Evolutionary conservation across 2,797 vertebrate species (phyloP).

Genomic region (Acipenser ruthenus): DNA sequence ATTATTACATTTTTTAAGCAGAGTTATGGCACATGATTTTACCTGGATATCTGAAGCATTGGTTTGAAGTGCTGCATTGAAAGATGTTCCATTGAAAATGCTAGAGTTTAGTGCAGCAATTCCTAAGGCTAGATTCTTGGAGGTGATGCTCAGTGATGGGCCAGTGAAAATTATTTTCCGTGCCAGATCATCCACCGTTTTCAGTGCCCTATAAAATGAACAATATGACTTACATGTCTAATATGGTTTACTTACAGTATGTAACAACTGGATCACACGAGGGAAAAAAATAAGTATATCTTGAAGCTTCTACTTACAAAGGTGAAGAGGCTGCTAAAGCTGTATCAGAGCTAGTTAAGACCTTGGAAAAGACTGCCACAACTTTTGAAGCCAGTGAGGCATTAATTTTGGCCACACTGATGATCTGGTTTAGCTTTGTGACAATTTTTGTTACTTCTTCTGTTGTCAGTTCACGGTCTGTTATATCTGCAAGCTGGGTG

Average conservation of each 20-base stretch:
- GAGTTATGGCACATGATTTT: slow-evolving; percentile 15
- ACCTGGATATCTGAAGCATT: slow-evolving; percentile 79
- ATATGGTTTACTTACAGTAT: neutral
- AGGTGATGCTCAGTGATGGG: slow-evolving; percentile 68
- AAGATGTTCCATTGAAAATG: slow-evolving; percentile 65
- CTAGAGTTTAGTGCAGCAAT: slow-evolving; percentile 66
- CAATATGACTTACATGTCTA: neutral
- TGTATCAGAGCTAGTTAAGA: slow-evolving; percentile 72
- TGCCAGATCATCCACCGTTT: slow-evolving; percentile 81
- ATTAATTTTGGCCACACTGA: slow-evolving; percentile 79
- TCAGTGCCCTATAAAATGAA: slow-evolving; percentile 68
- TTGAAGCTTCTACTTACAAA: slow-evolving; percentile 52
- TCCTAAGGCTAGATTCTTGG: slow-evolving; percentile 75
- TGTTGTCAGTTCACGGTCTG: slow-evolving; percentile 65
- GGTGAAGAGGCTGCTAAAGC: slow-evolving; percentile 66
- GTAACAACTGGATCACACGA: neutral
- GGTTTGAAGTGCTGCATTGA: slow-evolving; percentile 69
- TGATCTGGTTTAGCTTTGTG: slow-evolving; percentile 76
- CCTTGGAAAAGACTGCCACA: slow-evolving; percentile 89
- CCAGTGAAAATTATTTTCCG: slow-evolving; percentile 82
- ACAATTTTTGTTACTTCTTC: slow-evolving; percentile 81
- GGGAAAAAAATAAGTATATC: neutral
- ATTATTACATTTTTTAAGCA: too few species aligned
- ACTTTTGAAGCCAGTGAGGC: slow-evolving; percentile 69
- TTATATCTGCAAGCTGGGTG: slow-evolving; percentile 71